Conservation (phyloP, 1,140 invertebrate species). For the Harpegnathos saltator region DNA sequence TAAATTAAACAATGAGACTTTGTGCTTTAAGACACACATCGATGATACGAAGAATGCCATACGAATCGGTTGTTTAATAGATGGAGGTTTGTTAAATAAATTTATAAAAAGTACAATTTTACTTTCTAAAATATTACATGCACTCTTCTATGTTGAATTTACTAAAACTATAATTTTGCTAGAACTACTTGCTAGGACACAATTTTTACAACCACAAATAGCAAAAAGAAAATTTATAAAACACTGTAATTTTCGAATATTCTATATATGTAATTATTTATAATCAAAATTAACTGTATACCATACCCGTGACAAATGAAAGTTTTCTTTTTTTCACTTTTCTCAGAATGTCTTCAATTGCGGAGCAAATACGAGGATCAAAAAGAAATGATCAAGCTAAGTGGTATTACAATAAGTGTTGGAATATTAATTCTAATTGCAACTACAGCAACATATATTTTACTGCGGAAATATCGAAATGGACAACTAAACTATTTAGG, state of each 20-base stretch:
- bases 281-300: too few relatives aligned
- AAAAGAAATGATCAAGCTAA: not conserved
- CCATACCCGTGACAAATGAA: not conserved
- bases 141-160: not conserved
- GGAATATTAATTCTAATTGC: slow-evolving; percentile 35
- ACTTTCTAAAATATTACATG: not conserved
- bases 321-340: not conserved
- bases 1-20: slow-evolving; percentile 49
- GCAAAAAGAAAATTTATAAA: too few relatives aligned
- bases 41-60: not conserved
- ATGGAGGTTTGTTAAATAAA: slow-evolving; percentile 41
- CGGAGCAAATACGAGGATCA: not conserved
- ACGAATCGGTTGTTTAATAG: slow-evolving; percentile 57
- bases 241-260: too few relatives aligned
- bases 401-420: not conserved
- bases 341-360: slow-evolving; percentile 19
- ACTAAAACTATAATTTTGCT: not conserved
- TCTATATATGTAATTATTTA: too few relatives aligned
- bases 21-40: slow-evolving; percentile 21
- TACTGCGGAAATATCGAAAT: slow-evolving; percentile 32
- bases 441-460: not conserved
- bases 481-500: slow-evolving; percentile 3
- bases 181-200: too few relatives aligned
- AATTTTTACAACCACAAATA: too few relatives aligned
- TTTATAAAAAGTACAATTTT: not conserved